Conservation (phyloP, 2,888 invertebrate species). For the Gymnocheta viridis region DNA sequence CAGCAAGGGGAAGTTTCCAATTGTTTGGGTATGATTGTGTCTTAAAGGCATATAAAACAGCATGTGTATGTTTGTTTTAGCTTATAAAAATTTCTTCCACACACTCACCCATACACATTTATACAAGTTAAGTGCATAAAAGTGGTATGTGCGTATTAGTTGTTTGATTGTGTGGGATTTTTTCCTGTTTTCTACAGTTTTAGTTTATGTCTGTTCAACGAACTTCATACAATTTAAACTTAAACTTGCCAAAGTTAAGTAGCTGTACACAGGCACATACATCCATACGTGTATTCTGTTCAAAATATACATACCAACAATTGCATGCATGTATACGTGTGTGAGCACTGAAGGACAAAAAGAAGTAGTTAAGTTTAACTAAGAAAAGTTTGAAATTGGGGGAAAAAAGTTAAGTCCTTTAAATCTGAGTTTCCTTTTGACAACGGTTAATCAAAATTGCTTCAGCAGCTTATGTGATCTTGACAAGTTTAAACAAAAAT, state of each 20-base stretch:
- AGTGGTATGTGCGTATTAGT: background rate
- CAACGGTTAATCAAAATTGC: background rate
- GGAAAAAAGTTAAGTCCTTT: background rate
- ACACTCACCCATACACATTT: background rate
- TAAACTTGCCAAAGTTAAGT: constrained; percentile 67
- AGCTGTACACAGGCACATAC: constrained; percentile 48
- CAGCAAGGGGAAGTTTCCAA: background rate
- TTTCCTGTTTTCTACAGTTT: constrained; percentile 52
- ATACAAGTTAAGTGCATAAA: background rate
- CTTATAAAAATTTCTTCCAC: constrained; percentile 5
- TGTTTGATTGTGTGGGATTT: constrained; percentile 35
- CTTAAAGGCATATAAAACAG: constrained; percentile 22
- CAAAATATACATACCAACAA: background rate
- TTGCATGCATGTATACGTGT: background rate
- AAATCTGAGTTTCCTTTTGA: background rate
- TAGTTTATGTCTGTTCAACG: constrained; percentile 67
- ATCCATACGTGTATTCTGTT: background rate
- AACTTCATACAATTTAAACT: constrained; percentile 69
- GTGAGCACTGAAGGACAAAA: constrained; percentile 18
- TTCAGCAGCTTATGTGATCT: background rate
- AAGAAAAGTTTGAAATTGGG: background rate
- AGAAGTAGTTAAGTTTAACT: background rate
- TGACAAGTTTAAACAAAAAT: background rate
- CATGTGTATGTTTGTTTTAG: constrained; percentile 5
- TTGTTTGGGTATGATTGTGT: constrained; percentile 17